phyloP scores from a whole-genome alignment of 2,797 vertebrate genomes.

The Hoplostethus mediterraneus region DNA sequence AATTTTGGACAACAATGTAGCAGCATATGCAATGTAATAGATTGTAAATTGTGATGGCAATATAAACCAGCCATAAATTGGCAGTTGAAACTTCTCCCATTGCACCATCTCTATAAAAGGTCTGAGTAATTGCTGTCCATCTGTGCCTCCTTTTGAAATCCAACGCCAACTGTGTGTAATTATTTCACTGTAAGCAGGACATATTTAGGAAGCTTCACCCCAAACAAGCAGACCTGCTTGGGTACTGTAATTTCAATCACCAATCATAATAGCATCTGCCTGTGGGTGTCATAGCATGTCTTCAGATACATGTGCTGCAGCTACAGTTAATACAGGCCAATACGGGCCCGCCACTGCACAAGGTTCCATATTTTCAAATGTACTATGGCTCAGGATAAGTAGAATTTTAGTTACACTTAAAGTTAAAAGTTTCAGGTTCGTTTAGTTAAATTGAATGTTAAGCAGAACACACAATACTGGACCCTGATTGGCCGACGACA shows the following conservation, averaged over 20 bases:
- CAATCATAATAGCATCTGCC: conserved; percentile 18
- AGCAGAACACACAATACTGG: too few species aligned
- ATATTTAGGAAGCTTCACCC: conserved; percentile 42
- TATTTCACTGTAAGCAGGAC: conserved; percentile 37
- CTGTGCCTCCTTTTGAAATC: conserved; percentile 37
- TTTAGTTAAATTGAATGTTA: too few species aligned
- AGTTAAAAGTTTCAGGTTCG: too few species aligned
- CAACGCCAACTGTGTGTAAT: conserved; percentile 24
- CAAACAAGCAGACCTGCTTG: conserved; percentile 32
- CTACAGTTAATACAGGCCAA: conserved; percentile 48
- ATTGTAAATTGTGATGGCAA: conserved; percentile 2
- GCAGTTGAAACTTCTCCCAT: conserved; percentile 20
- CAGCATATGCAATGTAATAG: conserved; percentile 31
- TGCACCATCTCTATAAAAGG: conserved; percentile 27
- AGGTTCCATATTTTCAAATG: too few species aligned
- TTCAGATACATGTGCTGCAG: conserved; percentile 23
- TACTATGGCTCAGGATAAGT: too few species aligned
- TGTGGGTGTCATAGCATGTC: conserved; percentile 16
- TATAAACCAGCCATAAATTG: conserved; percentile 28
- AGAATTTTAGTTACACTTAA: too few species aligned
- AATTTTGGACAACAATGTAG: not conserved
- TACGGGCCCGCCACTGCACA: conserved; percentile 34
- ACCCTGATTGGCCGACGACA: too few species aligned
- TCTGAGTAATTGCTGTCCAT: conserved; percentile 44
- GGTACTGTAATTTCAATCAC: conserved; percentile 30